Base-by-base conservation (phyloP, 2,797 vertebrate genomes). In the Paguma larvata region DNA sequence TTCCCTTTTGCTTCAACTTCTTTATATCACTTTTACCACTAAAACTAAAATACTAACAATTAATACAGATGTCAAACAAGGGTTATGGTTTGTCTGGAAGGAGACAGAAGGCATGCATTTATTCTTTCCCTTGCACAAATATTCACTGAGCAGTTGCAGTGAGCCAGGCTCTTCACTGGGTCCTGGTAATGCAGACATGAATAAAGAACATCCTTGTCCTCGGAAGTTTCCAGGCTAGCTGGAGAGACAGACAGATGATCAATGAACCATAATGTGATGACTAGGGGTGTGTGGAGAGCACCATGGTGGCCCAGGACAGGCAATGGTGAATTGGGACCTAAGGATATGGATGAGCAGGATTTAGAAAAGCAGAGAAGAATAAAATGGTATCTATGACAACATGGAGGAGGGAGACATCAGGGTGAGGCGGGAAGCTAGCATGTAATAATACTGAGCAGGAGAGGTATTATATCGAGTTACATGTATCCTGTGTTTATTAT, bases 31-130 rank as follows among this genome's bases (percentile, higher is more conserved):
- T 53, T 48, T 56, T 3, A 18, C 32, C 23, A 30, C 44, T 6
- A 70, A 70, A 85, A 59, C 2, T 19, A 86, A 83, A 93, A 78
- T n/a, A 68, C 56, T 91, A 38, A 67, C 62, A 92, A 51, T 65
- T 53, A 65, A 51, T 51, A 77, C 34, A 46, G n/a, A 77, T 78
- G 62, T 78, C 32, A n/a, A 68, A 46, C 38, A 14, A 77, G 13
- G 41, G 10, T 67, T 53, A 44, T 41, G 77, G 30, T 34, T 30
- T 75, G 7, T 62, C 82, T 93, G 46, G 32, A 77, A 93, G 70
- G 59, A 62, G 34, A 59, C 3, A 2, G 53, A 51, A 83, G 11
- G 23, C 16, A 41, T 2, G 14, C 15, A 6, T 67, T 78, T 53
- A 14, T 38, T 85, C 18, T 44, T 89, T 68, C 32, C 82, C 38